phyloP scores from a whole-genome alignment of 2,888 invertebrate genomes.

The Candidula unifasciata region DNA sequence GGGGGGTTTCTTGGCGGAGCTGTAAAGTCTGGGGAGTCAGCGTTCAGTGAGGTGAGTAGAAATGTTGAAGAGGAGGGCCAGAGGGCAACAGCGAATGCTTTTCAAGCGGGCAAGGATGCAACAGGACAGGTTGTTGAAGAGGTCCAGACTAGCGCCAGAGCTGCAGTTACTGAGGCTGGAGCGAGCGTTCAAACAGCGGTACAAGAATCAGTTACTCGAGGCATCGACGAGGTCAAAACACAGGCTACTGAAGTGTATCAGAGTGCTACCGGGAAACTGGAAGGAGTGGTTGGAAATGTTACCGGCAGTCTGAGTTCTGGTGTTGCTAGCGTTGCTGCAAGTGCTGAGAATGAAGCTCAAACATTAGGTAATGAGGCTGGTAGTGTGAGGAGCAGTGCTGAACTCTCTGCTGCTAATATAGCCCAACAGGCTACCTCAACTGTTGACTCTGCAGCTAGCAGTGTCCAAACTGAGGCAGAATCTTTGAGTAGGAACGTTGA shows the following conservation, averaged over 20 bases:
- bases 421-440: neutral
- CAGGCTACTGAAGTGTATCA: neutral
- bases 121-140: neutral
- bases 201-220: conserved; percentile 17
- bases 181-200: neutral
- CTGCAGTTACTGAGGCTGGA: neutral
- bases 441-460: neutral
- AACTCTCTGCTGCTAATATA: neutral
- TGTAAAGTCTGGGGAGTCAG: conserved; percentile 2
- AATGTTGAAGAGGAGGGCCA: neutral
- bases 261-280: neutral
- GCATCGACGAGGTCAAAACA: neutral
- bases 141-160: neutral
- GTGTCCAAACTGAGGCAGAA: neutral
- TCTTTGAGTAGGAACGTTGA: neutral
- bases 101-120: neutral
- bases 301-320: neutral
- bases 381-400: neutral
- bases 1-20: neutral
- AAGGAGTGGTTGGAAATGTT: neutral
- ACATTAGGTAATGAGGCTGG: neutral
- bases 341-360: neutral
- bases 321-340: neutral
- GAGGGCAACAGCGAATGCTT: neutral
- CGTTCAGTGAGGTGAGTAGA: neutral